Evolutionary conservation across 2,888 invertebrate genomes (phyloP), one percentile per base, ranked within the genome.

Genomic region (Eristalinus sepulchralis): DNA sequence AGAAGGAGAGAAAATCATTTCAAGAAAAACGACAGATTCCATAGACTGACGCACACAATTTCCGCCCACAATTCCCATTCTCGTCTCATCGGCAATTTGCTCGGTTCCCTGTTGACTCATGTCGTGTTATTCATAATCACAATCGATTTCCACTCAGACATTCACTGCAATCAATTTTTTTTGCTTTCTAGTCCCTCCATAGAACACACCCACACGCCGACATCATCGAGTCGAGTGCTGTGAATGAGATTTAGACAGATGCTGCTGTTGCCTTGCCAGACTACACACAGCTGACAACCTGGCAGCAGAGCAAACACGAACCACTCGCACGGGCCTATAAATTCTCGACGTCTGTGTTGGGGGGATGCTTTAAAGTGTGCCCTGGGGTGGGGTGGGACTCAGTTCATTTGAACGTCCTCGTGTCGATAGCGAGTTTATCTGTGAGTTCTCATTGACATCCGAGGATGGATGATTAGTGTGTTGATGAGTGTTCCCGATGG

Each of bases 141-240:
- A 80, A 84, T 84, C 80, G 84, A 84, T 84, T 80, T 76, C 71
- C 84, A 80, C 81, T 80, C 81, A 84, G 84, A 84, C 80, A 80
- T 84, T 76, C 75, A 80, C 31, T 62, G 57, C 77, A 64, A 79
- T 79, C 78, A 71, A 53, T 64, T 71, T 55, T 55, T 78, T 39
- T 39, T n/a, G 39, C 2, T 39, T 17, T 17, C 6, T n/a, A 5
- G n/a, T 47, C n/a, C 6, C 47, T 47, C 17, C 17, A n/a, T n/a
- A 17, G 1, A 8, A 6, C 5, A 17, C n/a, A 47, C 47, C n/a
- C 17, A n/a, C 47, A 47, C 47, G 1, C 8, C 4, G 1, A 47
- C 47, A 47, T n/a, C 39, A 0, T 2, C 27, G 5, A 27, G n/a
- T n/a, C 5, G 27, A 27, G 27, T 27, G 27, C 27, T 27, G 13